Conservation (phyloP, 2,797 vertebrate species). For the Phoxinus dragarum region DNA sequence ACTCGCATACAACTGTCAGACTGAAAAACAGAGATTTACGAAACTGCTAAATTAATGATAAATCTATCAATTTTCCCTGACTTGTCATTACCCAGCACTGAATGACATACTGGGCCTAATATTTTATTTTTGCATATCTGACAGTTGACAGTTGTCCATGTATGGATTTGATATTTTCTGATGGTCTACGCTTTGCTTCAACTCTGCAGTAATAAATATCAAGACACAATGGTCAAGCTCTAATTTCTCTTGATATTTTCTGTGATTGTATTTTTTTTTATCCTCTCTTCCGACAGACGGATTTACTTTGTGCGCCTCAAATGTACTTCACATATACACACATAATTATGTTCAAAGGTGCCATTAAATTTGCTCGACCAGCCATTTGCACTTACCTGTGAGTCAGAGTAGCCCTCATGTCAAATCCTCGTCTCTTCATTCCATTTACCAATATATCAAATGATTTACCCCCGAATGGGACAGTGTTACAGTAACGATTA, state of each 20-base stretch:
- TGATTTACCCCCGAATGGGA: conserved; percentile 56
- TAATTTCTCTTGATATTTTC: conserved; percentile 15
- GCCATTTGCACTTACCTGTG: conserved; percentile 32
- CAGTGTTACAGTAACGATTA: conserved; percentile 58
- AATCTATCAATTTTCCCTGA: conserved; percentile 36
- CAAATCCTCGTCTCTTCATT: conserved; percentile 36
- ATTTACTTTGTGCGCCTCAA: conserved; percentile 21
- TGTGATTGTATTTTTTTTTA: conserved; percentile 1
- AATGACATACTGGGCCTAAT: conserved; percentile 60
- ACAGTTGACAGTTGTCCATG: conserved; percentile 43
- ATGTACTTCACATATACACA: conserved; percentile 12
- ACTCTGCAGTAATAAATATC: conserved; percentile 11
- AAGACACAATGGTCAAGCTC: not conserved
- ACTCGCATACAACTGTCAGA: conserved; percentile 12
- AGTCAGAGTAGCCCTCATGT: conserved; percentile 26
- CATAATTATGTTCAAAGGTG: not conserved
- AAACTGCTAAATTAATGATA: conserved; percentile 43
- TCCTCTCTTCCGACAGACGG: not conserved
- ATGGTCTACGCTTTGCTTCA: conserved; percentile 24
- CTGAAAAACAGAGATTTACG: not conserved
- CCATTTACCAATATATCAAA: conserved; percentile 53
- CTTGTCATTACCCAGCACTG: conserved; percentile 32
- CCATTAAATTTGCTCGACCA: conserved; percentile 36
- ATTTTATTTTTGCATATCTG: conserved; percentile 62
- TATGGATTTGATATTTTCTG: conserved; percentile 49